Evolutionary conservation across 2,888 invertebrate genomes (phyloP), one percentile per base, ranked within the genome.

Genomic region (Campoletis raptor): DNA sequence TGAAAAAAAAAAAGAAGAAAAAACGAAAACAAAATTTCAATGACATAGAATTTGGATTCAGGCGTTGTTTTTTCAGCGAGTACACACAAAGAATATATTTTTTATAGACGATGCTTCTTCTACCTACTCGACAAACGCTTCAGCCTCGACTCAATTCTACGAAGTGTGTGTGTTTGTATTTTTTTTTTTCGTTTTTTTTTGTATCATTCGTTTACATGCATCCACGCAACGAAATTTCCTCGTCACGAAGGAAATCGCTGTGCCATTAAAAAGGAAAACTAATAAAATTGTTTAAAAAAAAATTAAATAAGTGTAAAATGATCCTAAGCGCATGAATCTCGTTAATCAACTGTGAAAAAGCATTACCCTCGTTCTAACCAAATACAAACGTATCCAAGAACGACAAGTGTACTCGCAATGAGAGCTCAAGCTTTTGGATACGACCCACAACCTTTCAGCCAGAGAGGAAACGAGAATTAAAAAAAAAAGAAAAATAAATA

Each of bases 311-410:
- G 87, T 82, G 69, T 73, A 85, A 88, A 86, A 85, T 86, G 88
- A 82, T 88, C 88, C 89, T 90, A 91, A 90, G 90, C 91, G 89
- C 89, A 91, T 90, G 89, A 90, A 90, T 90, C 91, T 91, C 89
- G 84, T 91, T 88, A 89, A 90, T 92, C 89, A 90, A 91, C 92
- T 93, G 92, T 93, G 92, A 93, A 93, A 92, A 93, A 93, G 93
- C 93, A 92, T 93, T 93, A 93, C 92, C 89, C 91, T 89, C 87
- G 80, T 89, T 61, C 87, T 84, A 89, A 87, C 86, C 72, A 72
- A 87, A 84, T 87, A 87, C 69, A 87, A 89, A 88, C 30, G 57
- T 88, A 88, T 88, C 86, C 83, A 85, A 90, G 40, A 87, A 81
- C 45, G 85, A 57, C 85, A 67, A 82, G 64, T 74, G 70, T 82